Conservation (phyloP, 2,888 invertebrate species). For the Oscheius sp. region DNA sequence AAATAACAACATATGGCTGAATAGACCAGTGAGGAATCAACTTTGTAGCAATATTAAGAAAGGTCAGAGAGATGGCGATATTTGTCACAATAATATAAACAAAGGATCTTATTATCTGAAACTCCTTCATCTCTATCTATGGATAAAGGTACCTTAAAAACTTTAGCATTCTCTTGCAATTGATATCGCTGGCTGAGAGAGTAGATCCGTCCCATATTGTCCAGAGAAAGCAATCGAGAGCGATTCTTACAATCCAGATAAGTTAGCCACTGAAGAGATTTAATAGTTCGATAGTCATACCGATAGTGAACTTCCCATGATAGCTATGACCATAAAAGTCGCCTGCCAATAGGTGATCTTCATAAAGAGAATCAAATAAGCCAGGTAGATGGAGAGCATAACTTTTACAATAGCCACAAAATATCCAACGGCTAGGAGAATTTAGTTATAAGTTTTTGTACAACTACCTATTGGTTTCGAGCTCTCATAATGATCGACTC, state of each 20-base stretch:
- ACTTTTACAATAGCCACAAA: conserved; percentile 6
- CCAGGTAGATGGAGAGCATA: conserved; percentile 1
- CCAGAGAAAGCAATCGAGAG: not conserved
- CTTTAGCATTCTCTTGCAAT: conserved; percentile 13
- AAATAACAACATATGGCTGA: conserved; percentile 13
- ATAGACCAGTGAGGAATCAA: conserved; percentile 13
- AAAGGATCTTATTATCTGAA: conserved; percentile 11
- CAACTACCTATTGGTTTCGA: not conserved
- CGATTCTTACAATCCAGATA: conserved; percentile 4
- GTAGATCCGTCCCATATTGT: not conserved
- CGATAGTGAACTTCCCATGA: conserved; percentile 4
- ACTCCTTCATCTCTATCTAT: not conserved
- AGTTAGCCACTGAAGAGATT: conserved; percentile 14
- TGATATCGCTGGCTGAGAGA: conserved; percentile 23
- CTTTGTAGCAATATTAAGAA: conserved; percentile 12
- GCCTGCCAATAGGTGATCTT: conserved; percentile 14
- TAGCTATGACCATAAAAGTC: conserved; percentile 7
- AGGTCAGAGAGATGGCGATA: not conserved
- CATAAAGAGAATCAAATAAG: conserved; percentile 10
- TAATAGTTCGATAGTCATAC: not conserved
- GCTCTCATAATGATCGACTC: conserved; percentile 15
- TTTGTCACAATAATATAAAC: conserved; percentile 26
- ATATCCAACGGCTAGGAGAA: not conserved
- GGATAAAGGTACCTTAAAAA: conserved; percentile 2
- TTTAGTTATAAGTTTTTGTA: not conserved